Conservation (phyloP, 2,797 vertebrate species). For the Phrynocephalus guinanensis region DNA sequence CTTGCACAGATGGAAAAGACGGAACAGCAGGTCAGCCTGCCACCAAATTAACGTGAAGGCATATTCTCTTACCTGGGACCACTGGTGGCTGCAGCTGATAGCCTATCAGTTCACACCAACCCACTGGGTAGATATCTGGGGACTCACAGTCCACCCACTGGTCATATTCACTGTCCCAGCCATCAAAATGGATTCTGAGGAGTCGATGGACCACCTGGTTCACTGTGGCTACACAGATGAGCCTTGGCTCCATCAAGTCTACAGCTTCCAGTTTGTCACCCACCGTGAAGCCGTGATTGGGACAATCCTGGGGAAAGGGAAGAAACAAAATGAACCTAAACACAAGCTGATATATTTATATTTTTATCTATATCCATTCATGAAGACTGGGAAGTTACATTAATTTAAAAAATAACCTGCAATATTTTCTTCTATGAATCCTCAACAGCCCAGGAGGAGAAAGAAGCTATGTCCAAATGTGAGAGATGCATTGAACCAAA, state of each 20-base stretch:
- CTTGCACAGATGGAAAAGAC: background rate
- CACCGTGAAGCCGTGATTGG: conserved; percentile 87
- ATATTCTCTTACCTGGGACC: conserved; percentile 79
- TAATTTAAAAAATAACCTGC: background rate
- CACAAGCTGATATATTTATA: background rate
- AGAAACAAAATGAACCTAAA: background rate
- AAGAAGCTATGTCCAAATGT: background rate
- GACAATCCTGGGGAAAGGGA: conserved; percentile 82
- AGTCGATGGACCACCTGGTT: conserved; percentile 88
- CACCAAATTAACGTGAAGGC: background rate
- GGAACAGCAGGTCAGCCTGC: background rate
- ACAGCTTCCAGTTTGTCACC: conserved; percentile 96
- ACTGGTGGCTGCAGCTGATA: conserved; percentile 93
- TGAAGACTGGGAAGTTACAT: background rate
- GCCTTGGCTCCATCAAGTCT: conserved; percentile 95
- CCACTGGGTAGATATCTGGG: conserved; percentile 94
- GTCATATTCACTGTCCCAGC: conserved; percentile 95
- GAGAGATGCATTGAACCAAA: background rate
- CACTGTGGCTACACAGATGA: conserved; percentile 95
- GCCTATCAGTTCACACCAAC: conserved; percentile 93
- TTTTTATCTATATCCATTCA: background rate
- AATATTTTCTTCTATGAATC: background rate
- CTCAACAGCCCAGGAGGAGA: background rate
- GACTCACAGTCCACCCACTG: conserved; percentile 97
- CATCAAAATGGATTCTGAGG: conserved; percentile 94